A percentile compares a stretch with the other conserved stretches of the same genome.
These are phyloP conservation scores for Plusia festucae DNA, from an alignment of 2,888 invertebrate genomes.

Conservation along the genomic window DNA sequence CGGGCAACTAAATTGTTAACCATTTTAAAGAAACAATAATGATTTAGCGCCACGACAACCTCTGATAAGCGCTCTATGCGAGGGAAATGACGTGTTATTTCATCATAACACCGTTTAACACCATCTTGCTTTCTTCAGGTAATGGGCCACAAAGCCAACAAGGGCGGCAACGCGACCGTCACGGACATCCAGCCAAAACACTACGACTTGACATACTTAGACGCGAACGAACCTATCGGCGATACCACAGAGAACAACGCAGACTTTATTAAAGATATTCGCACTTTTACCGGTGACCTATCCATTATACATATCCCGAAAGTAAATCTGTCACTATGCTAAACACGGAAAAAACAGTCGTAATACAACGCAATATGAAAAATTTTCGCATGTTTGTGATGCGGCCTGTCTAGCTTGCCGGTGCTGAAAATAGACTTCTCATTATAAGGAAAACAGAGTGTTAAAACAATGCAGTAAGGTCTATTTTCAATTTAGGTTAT, in stretches of 20 bases:
- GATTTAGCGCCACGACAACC: no score
- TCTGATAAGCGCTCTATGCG: no score
- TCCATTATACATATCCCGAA: conserved; percentile 70
- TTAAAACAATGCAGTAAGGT: not conserved
- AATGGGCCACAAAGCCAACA: conserved; percentile 75
- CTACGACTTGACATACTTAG: conserved; percentile 71
- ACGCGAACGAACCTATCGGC: conserved; percentile 67
- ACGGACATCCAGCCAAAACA: conserved; percentile 51
- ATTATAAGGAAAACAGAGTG: not conserved
- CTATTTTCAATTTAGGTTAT: no score
- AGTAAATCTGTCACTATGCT: conserved; percentile 73
- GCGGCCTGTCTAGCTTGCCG: no score
- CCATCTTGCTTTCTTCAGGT: conserved; percentile 62
- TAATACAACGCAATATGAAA: not conserved
- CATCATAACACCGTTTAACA: no score
- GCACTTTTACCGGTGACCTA: conserved; percentile 67
- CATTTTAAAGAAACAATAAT: no score
- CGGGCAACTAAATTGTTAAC: no score
- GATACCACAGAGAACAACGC: conserved; percentile 68
- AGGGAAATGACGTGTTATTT: no score
- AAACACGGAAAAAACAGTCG: conserved; percentile 30
- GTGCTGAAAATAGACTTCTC: no score
- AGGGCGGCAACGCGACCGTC: conserved; percentile 33
- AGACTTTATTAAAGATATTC: conserved; percentile 74
- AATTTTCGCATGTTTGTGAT: no score